Conservation (phyloP, 2,888 invertebrate species). For the Drosophila subquinaria region DNA sequence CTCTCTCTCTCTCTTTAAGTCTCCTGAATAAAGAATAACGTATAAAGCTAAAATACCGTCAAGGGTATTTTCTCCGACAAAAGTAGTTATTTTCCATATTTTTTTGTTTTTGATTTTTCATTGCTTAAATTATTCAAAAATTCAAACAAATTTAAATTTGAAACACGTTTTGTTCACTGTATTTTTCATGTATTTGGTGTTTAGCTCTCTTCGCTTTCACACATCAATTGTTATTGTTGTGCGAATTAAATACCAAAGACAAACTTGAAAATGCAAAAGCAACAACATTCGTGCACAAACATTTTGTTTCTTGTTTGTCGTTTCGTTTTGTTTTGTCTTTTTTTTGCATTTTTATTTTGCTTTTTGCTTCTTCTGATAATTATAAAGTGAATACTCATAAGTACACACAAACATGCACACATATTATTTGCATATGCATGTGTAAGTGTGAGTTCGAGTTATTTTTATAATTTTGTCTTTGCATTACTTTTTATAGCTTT, state of each 20-base stretch:
- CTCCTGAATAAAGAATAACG: background rate
- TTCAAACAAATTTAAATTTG: constrained; percentile 62
- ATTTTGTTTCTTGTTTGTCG: constrained; percentile 40
- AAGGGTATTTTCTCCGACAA: background rate
- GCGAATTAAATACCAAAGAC: constrained; percentile 40
- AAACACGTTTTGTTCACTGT: constrained; percentile 63
- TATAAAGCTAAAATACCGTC: background rate
- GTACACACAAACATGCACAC: constrained; percentile 1
- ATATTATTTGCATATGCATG: constrained; percentile 16
- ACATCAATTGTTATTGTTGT: constrained; percentile 35
- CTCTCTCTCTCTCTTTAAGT: background rate
- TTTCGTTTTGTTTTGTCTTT: constrained; percentile 30
- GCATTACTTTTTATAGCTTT: constrained; percentile 63
- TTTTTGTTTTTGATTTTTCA: constrained; percentile 21
- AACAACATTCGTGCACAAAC: constrained; percentile 45
- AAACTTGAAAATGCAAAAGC: constrained; percentile 32
- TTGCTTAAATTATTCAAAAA: constrained; percentile 65
- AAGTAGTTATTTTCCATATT: background rate
- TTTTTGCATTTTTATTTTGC: constrained; percentile 21
- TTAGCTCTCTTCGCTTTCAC: constrained; percentile 58
- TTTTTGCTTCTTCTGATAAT: constrained; percentile 58
- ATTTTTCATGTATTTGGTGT: constrained; percentile 28
- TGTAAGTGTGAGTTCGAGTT: constrained; percentile 39
- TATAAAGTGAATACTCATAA: constrained; percentile 49
- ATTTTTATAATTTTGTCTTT: constrained; percentile 71